Evolutionary conservation across 2,888 invertebrate genomes (phyloP), one percentile per base, ranked within the genome.

Genomic region (Nasonovia ribisnigri): DNA sequence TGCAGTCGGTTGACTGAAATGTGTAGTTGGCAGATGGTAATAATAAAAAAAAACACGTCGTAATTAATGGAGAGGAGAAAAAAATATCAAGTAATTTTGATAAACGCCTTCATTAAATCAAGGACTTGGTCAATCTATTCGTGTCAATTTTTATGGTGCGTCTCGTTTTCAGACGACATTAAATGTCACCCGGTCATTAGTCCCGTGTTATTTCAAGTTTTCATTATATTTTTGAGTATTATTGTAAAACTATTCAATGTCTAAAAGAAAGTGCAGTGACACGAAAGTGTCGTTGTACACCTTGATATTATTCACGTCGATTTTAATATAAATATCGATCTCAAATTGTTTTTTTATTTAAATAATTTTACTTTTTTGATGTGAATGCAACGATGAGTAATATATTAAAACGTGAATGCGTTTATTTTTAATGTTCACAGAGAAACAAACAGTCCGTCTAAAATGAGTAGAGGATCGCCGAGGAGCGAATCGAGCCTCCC

Each of bases 401-500:
- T 48, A 5, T 42, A 26, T 57, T 42, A n/a, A 46, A 43, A 86
- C 16, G 29, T 29, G 13, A 46, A 86, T 43, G 46, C 57, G 24
- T 57, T 43, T 5, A 42, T 84, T 57, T 92, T 86, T 87, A 36
- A 26, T 42, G 11, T 93, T 90, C 67, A 51, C 93, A 93, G 93
- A 90, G 93, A 93, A 26, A 86, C 93, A 11, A 90, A 67, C 87
- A 93, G 93, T 51, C 93, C 93, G n/a, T 90, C 86, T 2, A 93
- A 93, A 67, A 93, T 87, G 90, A 93, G 87, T 20, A 67, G 86
- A 48, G 93, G 43, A 10, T 93, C 93, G 29, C 93, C 93, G 24
- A 90, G 90, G 20, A 93, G 93, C 67, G 93, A 93, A 29, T 90
- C 93, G 54, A 94, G 77, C 77, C 92, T 93, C 93, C 94, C 94